Percentiles rank a stretch among this genome's conserved stretches.
Conservation (phyloP, 2,113 vertebrate species). For the Sinocyclocheilus anshuiensis region DNA sequence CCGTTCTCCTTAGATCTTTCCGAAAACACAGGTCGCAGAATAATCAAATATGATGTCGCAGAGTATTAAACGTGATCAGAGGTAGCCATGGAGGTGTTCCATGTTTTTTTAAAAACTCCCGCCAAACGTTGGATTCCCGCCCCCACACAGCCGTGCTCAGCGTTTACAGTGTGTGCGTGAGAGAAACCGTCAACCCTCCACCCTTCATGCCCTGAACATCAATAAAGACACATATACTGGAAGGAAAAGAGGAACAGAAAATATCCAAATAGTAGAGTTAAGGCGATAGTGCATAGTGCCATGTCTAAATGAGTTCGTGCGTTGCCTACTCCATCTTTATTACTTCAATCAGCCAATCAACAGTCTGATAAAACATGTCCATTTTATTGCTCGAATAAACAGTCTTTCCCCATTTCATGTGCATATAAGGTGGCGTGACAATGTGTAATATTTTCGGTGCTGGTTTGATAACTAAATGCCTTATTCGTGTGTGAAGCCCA, state of each 20-base stretch:
- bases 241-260: constrained; percentile 46
- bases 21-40: too few species aligned
- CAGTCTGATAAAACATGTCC: constrained; percentile 53
- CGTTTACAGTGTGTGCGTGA: too few species aligned
- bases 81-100: background rate
- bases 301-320: constrained; percentile 45
- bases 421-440: background rate
- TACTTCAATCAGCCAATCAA: constrained; percentile 29
- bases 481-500: constrained; percentile 56
- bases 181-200: too few species aligned
- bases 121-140: background rate
- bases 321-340: background rate
- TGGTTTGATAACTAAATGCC: constrained; percentile 32
- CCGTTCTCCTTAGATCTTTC: too few species aligned
- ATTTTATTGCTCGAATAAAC: constrained; percentile 65
- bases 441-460: constrained; percentile 22
- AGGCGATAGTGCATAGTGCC: constrained; percentile 62
- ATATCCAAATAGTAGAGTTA: constrained; percentile 59
- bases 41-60: background rate
- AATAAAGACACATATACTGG: constrained; percentile 59
- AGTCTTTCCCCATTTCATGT: background rate
- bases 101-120: background rate
- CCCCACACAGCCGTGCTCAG: background rate
- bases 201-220: constrained; percentile 52
- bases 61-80: background rate